Base-by-base conservation (phyloP, 2,888 invertebrate genomes). In the Bedellia somnulentella region DNA sequence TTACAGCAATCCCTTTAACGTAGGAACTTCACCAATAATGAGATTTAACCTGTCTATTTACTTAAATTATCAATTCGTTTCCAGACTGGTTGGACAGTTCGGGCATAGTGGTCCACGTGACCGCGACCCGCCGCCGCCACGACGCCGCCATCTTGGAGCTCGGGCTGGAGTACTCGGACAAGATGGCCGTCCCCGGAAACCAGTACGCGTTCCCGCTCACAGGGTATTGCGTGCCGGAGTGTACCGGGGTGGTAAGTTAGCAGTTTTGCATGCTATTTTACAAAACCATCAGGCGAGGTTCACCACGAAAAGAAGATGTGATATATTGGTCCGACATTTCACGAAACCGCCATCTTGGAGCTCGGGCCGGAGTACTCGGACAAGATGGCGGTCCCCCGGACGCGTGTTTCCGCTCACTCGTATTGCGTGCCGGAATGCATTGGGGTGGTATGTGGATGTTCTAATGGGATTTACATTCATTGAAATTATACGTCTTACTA, bases 351-450 rank as follows among this genome's bases (percentile, higher is more conserved):
- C 2, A 91, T 98, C 8, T 91, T 99, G 78, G 99, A 99, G 63
- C 66, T 99, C 3, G 99, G 98, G 0, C 71, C 98, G 26, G 97
- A 99, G 53, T 99, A 99, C 53, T 91, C 91, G 94, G 94, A 97
- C 63, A 97, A 97, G 76, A 97, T 97, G 92, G 96, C 94, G 1
- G 93, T 99, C 37, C 99, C 99, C 1, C 88, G 89, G 49, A 68
- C 80, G 29, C 77, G 79, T 3, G 98, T 97, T 62, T 78, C 84
- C 0, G 60, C 99, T 15, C 85, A 86, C 14, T 98, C 94, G 2
- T 89, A 93, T 56, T 99, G 99, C 52, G 85, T 92, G 31, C 82
- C 91, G 2, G 91, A 95, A 49, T 99, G 99, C 56, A 98, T 98
- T 0, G 83, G 88, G 34, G 85, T 89, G 54, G 93, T 92, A 68